Evolutionary conservation across 2,888 invertebrate genomes (phyloP).

Genomic region (Eustalomyia histrio): DNA sequence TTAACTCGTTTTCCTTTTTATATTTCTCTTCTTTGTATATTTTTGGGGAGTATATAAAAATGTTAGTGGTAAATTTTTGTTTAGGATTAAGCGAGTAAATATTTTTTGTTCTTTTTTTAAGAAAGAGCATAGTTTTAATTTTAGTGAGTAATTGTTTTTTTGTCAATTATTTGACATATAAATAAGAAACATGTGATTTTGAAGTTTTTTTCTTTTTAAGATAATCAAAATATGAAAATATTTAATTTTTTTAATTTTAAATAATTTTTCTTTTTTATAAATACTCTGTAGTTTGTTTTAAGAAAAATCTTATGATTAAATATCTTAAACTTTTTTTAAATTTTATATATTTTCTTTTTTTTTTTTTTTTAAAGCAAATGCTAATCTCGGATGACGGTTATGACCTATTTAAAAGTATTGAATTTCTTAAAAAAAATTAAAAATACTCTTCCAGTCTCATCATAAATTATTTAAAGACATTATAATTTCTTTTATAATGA

Average conservation of each 20-base stretch:
- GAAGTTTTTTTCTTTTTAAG: slow-evolving; percentile 18
- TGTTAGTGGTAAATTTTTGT: slow-evolving; percentile 5
- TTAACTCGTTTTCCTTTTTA: background rate
- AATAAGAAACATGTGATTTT: slow-evolving; percentile 61
- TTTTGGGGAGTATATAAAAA: background rate
- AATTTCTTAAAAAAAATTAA: slow-evolving; percentile 35
- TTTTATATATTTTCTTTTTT: background rate
- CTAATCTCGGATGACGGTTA: background rate
- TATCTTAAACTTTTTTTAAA: background rate
- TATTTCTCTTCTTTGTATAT: background rate
- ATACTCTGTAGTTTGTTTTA: too few relatives aligned
- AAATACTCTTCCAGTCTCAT: background rate
- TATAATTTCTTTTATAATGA: background rate
- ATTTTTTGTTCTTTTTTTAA: background rate
- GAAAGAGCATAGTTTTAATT: background rate
- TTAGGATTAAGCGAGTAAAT: background rate
- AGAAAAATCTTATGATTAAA: too few relatives aligned
- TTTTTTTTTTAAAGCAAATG: background rate
- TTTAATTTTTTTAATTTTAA: background rate
- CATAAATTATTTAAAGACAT: background rate
- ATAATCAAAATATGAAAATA: too few relatives aligned
- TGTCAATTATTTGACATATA: slow-evolving; percentile 47
- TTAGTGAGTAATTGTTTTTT: background rate
- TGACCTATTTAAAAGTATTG: slow-evolving; percentile 49
- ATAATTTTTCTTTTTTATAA: background rate